phyloP scores from a whole-genome alignment of 2,113 vertebrate species.

The Hassar affinis region DNA sequence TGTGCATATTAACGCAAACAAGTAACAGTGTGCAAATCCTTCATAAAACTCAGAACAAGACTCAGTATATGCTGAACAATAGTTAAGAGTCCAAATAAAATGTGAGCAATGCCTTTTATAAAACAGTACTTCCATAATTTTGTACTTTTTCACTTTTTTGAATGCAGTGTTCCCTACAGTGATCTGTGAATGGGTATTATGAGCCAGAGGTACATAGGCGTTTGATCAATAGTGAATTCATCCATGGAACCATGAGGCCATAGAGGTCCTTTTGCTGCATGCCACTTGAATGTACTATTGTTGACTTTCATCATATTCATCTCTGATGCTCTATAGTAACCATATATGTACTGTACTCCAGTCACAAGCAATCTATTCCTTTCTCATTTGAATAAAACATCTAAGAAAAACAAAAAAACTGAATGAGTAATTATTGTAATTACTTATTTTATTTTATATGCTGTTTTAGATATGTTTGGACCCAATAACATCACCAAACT shows the following conservation, averaged over 20 bases:
- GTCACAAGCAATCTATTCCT: constrained; percentile 62
- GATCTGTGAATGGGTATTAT: not conserved
- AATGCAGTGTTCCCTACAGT: constrained; percentile 27
- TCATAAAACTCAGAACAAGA: constrained; percentile 6
- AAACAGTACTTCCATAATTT: constrained; percentile 36
- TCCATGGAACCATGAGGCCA: not conserved
- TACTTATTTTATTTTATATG: too few species aligned
- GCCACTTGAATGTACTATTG: constrained; percentile 19
- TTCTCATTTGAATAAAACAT: constrained; percentile 65
- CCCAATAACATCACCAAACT: too few species aligned
- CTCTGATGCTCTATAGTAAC: constrained; percentile 59
- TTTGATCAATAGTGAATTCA: constrained; percentile 28
- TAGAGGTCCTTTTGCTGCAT: constrained; percentile 16
- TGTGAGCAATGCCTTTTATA: constrained; percentile 37
- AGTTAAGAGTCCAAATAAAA: constrained; percentile 38
- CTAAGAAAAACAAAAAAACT: constrained; percentile 1
- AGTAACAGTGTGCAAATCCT: constrained; percentile 28
- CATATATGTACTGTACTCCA: constrained; percentile 62
- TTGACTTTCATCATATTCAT: constrained; percentile 27
- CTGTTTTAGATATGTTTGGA: not conserved
- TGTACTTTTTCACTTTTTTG: constrained; percentile 16
- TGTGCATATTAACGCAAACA: constrained; percentile 12
- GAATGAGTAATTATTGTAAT: too few species aligned
- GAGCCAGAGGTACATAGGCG: not conserved
- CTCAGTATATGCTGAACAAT: constrained; percentile 31